These are phyloP conservation scores for Tyto alba DNA, from an alignment of 2,113 vertebrate species.

Conservation along the genomic window DNA sequence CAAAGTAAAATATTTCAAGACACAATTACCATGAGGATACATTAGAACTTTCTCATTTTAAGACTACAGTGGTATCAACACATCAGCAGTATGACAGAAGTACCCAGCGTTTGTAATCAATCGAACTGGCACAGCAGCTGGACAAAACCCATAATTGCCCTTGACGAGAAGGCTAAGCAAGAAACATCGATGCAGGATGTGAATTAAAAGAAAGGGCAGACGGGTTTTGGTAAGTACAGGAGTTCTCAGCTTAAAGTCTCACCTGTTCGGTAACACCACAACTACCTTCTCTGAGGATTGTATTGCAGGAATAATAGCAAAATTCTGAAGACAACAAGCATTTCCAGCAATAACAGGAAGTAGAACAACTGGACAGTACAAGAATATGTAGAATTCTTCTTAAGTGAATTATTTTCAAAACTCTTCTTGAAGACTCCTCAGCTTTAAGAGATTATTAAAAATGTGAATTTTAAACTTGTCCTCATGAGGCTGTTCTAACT, in stretches of 20 bases:
- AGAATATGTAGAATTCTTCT: not conserved
- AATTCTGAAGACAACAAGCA: not conserved
- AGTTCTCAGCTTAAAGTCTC: not conserved
- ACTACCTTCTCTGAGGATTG: not conserved
- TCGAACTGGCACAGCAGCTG: not conserved
- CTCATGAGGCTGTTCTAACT: not conserved
- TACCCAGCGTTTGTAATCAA: not conserved
- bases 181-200: fast-evolving
- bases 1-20: not conserved
- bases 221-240: not conserved
- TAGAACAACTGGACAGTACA: not conserved
- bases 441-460: not conserved
- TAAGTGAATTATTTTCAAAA: not conserved
- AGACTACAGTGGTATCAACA: not conserved
- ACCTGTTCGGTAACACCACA: not conserved
- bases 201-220: not conserved
- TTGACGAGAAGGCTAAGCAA: not conserved
- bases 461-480: not conserved
- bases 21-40: not conserved
- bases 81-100: not conserved
- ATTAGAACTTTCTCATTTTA: not conserved
- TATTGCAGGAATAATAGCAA: not conserved
- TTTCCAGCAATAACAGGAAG: not conserved
- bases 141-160: not conserved
- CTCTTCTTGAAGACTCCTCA: not conserved